Conservation (phyloP, 2,888 invertebrate genomes). For the Leptopilina drosophilae region DNA sequence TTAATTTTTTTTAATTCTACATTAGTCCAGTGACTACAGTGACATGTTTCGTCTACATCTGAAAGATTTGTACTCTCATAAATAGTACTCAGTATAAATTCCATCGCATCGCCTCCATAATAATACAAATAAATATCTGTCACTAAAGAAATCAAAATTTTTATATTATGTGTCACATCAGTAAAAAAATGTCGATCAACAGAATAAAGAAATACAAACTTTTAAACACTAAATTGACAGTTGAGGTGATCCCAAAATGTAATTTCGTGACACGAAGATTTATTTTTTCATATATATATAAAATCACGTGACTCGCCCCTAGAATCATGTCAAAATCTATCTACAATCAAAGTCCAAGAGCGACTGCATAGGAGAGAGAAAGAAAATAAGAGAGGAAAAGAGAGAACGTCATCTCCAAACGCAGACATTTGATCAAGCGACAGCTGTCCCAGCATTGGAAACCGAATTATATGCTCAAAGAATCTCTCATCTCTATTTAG, state of each 20-base stretch:
- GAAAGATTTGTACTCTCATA: too few species aligned
- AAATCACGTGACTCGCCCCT: constrained; percentile 55
- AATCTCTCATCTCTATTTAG: constrained; percentile 76
- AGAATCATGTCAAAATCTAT: constrained; percentile 66
- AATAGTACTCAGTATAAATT: too few species aligned
- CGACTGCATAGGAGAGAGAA: constrained; percentile 45
- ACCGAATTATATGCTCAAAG: constrained; percentile 76
- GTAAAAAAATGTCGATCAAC: too few species aligned
- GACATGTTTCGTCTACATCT: too few species aligned
- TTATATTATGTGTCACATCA: too few species aligned
- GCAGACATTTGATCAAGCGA: constrained; percentile 64
- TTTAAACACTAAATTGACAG: constrained; percentile 1
- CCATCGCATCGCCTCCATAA: too few species aligned
- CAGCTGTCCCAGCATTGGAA: constrained; percentile 75
- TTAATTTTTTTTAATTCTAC: too few species aligned
- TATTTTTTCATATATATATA: constrained; percentile 39
- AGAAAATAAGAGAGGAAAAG: constrained; percentile 54
- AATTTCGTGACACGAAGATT: constrained; percentile 35
- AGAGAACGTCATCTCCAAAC: constrained; percentile 56
- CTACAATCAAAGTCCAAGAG: constrained; percentile 69
- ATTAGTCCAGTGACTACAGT: too few species aligned
- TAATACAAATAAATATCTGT: too few species aligned
- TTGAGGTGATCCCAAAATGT: constrained; percentile 21
- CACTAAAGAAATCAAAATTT: too few species aligned
- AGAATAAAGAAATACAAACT: too few species aligned